These are phyloP conservation scores for Amiota communis DNA, from an alignment of 2,888 invertebrate genomes.

Conservation along the genomic window DNA sequence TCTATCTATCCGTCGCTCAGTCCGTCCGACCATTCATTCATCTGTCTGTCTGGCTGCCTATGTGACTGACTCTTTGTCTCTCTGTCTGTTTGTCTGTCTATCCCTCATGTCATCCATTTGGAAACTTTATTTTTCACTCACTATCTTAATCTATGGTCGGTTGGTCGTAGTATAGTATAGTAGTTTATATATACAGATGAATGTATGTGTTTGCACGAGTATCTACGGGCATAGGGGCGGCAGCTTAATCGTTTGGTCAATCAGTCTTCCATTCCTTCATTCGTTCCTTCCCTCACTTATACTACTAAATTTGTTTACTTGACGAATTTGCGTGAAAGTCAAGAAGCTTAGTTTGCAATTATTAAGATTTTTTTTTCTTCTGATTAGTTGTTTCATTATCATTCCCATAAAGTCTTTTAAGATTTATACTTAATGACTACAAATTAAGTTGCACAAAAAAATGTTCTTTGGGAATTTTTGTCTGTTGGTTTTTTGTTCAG, in stretches of 20 bases:
- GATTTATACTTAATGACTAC: too few relatives aligned
- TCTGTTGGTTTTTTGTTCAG: too few relatives aligned
- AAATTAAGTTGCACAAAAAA: too few relatives aligned
- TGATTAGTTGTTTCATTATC: too few relatives aligned
- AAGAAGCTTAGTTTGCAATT: constrained; percentile 17
- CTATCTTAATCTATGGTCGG: too few relatives aligned
- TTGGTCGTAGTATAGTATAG: too few relatives aligned
- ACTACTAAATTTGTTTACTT: neutral
- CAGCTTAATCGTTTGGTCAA: constrained; percentile 10
- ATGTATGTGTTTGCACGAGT: too few relatives aligned
- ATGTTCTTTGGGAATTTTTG: too few relatives aligned
- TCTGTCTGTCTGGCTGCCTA: constrained; percentile 43
- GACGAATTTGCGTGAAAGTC: neutral
- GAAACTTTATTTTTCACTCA: too few relatives aligned
- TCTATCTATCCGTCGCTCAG: constrained; percentile 31
- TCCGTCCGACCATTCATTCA: constrained; percentile 39
- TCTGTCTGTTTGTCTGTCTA: neutral
- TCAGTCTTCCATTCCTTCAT: neutral
- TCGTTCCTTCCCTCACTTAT: constrained; percentile 1
- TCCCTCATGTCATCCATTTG: too few relatives aligned
- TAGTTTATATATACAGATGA: too few relatives aligned
- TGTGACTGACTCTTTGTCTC: constrained; percentile 23
- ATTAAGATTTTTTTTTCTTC: constrained; percentile 5
- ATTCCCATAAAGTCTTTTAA: too few relatives aligned
- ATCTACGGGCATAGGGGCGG: neutral